phyloP scores from a whole-genome alignment of 2,888 invertebrate genomes.

The Eurytoma californica region DNA sequence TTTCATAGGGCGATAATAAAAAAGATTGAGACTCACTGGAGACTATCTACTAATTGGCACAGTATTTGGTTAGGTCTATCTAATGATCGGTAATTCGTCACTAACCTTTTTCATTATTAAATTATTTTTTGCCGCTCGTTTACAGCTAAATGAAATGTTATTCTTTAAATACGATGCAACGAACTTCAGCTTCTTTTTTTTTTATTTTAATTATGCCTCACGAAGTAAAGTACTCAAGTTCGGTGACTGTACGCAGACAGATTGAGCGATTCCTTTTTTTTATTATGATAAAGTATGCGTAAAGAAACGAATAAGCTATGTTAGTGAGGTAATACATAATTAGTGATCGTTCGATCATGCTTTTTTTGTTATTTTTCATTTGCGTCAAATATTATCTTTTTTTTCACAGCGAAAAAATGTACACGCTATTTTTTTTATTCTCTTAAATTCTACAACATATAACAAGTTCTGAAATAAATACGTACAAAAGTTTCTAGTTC shows the following conservation, averaged over 20 bases:
- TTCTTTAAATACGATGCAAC: slow-evolving; percentile 2
- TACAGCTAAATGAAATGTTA: slow-evolving; percentile 37
- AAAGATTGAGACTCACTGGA: slow-evolving; percentile 47
- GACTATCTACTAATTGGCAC: slow-evolving; percentile 55
- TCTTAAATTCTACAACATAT: slow-evolving; percentile 29
- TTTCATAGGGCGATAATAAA: slow-evolving; percentile 42
- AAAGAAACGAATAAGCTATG: slow-evolving; percentile 20
- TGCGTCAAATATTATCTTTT: slow-evolving; percentile 25
- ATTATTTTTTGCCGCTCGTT: slow-evolving; percentile 1
- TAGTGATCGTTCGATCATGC: slow-evolving; percentile 2
- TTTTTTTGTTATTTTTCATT: slow-evolving; percentile 21
- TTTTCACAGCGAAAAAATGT: slow-evolving; percentile 20
- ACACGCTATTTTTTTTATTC: slow-evolving; percentile 8
- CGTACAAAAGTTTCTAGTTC: slow-evolving; percentile 39
- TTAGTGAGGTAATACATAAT: slow-evolving; percentile 14
- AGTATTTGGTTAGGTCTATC: slow-evolving; percentile 51
- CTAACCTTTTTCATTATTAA: slow-evolving; percentile 36
- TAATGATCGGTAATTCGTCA: slow-evolving; percentile 43
- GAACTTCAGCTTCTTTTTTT: too few relatives aligned
- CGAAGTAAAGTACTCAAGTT: too few relatives aligned
- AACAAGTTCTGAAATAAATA: slow-evolving; percentile 41
- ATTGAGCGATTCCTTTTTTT: too few relatives aligned
- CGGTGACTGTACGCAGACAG: too few relatives aligned
- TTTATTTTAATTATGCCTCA: too few relatives aligned
- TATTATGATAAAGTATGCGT: not conserved